Evolutionary conservation across 2,113 vertebrate species (phyloP), one percentile per base, ranked within the genome.

Genomic region (Syngnathoides biaculeatus): DNA sequence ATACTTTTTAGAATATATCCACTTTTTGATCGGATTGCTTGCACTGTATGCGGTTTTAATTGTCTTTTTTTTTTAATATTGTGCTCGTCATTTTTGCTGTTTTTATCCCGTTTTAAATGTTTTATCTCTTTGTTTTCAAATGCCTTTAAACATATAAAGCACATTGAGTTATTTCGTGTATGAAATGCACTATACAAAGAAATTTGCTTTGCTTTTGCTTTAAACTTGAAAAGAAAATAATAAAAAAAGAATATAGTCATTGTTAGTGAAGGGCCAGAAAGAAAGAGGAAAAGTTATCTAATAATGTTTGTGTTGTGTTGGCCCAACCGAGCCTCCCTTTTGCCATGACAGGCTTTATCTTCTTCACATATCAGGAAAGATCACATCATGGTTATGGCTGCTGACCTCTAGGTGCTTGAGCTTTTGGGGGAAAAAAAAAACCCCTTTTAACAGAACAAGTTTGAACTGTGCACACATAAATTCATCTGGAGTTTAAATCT

Each of bases 261-360:
- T 84, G 87, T 86, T 84, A 26, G 26, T 57, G 42, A 12, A 53
- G 48, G 63, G 66, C 4, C 24, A 26, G 60, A 73, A 67, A 65
- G 65, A 4, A 43, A 69, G 71, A 43, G 65, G 61, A 70, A 48
- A 67, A 64, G 64, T 35, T 52, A 67, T 38, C 60, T 74, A 74
- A 72, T 85, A 78, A 79, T 79, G 79, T 75, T 79, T 75, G 69
- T 65, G 78, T 79, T 83, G 74, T 87, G 64, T 72, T 86, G 81
- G 71, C 75, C 67, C 24, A 20, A 72, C 73, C 60, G 50, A 73
- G 75, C 60, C 55, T 75, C 66, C 39, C 19, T 81, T 84, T 77
- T 78, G 63, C 77, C 80, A 72, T 77, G 74, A 79, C 82, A 83
- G 70, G 42, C 55, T 79, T 86, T 88, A 89, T 87, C 85, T 84